Conservation (phyloP, 1,140 invertebrate genomes). For the Pristionchus pacificus region DNA sequence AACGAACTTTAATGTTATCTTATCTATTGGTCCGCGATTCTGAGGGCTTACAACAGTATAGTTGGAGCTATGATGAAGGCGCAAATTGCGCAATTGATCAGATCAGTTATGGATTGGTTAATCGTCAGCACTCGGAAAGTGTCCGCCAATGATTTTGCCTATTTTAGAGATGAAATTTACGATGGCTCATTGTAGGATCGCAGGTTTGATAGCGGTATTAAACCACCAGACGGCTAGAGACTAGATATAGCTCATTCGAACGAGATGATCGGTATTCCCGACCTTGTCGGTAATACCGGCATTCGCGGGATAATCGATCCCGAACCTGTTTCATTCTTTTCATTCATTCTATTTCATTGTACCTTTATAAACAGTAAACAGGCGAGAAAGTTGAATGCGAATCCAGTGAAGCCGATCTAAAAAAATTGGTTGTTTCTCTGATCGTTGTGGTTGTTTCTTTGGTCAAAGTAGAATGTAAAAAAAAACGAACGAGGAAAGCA, state of each 20-base stretch:
- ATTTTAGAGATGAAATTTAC: too few species aligned
- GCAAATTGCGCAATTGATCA: not conserved
- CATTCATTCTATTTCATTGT: too few species aligned
- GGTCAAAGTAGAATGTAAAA: not conserved
- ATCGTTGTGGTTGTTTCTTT: too few species aligned
- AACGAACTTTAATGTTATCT: not conserved
- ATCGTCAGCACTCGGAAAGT: not conserved
- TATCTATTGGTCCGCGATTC: not conserved
- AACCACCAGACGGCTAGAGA: too few species aligned
- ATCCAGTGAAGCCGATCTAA: not conserved
- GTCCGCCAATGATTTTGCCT: not conserved
- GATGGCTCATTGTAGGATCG: too few species aligned
- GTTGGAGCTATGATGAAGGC: not conserved
- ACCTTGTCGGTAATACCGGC: too few species aligned
- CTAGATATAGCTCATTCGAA: too few species aligned
- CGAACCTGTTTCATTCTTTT: too few species aligned
- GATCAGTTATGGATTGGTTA: not conserved
- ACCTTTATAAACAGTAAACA: not conserved
- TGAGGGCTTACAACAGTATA: not conserved
- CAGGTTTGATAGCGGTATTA: too few species aligned
- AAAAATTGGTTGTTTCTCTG: too few species aligned
- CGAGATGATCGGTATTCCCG: too few species aligned
- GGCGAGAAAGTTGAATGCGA: not conserved
- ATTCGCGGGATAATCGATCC: too few species aligned
- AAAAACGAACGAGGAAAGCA: not conserved